Evolutionary conservation across 2,888 invertebrate genomes (phyloP), one percentile per base, ranked within the genome.

Genomic region (Dinocampus coccinellae): DNA sequence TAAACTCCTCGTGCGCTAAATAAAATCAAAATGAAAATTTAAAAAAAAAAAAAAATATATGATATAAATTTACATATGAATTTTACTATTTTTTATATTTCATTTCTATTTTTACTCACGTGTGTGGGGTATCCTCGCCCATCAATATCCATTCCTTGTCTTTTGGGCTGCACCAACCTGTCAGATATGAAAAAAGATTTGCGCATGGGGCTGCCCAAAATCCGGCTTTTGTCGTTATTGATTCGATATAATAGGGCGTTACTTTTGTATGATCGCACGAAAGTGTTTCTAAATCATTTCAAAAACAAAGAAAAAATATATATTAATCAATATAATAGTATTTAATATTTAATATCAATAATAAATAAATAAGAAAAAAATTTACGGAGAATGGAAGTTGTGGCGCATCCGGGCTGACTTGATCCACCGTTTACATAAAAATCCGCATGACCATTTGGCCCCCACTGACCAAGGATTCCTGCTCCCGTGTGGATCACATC

Each of bases 201-300:
- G 93, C 91, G 83, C 96, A 96, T 0, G 95, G 95, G 2, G 95
- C 94, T 1, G 95, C 94, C 92, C 94, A 96, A 86, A 96, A 96
- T 24, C 96, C 96, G 16, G 89, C 89, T 69, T 90, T 91, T 16
- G 93, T 92, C 80, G 93, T 94, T 79, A 96, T 95, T 0, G 95
- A 96, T 87, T 96, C 96, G 77, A 96, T 95, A 85, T 95, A 96
- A 85, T 95, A 95, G 10, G 96, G 96, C 2, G 96, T 95, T 73
- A 96, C 96, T 89, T 95, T 95, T 6, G 95, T 96, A 85, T 96
- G 96, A 86, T 96, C 96, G 86, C 96, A 96, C 29, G 96, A 94
- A 73, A 96, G 88, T 0, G 95, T 95, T 90, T 95, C 95, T 95
- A 16, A 53, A 52, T 57, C 10, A 24, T 20, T n/a, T 2, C n/a